These are phyloP conservation scores for Acanthacorydalis orientalis DNA, from an alignment of 2,888 invertebrate species.

Conservation along the genomic window DNA sequence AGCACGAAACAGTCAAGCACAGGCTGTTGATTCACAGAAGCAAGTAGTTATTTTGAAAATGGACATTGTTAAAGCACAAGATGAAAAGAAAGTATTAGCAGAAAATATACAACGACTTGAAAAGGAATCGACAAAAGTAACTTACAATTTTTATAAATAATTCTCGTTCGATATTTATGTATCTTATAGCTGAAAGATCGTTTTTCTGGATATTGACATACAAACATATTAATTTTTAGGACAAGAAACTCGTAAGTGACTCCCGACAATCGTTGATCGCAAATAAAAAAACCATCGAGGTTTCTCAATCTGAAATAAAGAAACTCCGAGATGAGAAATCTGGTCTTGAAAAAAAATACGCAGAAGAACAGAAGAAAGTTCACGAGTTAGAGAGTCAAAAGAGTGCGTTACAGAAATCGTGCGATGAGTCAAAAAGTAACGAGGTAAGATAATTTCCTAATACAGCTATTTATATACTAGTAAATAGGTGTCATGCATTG, in stretches of 20 bases:
- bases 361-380: slow-evolving; percentile 14
- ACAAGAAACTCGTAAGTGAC: no score
- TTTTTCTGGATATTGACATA: no score
- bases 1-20: slow-evolving; percentile 49
- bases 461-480: neutral
- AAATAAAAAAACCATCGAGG: slow-evolving; percentile 35
- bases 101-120: slow-evolving; percentile 43
- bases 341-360: slow-evolving; percentile 13
- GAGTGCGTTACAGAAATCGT: slow-evolving; percentile 17
- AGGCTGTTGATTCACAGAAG: slow-evolving; percentile 34
- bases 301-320: slow-evolving; percentile 23
- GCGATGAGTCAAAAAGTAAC: slow-evolving; percentile 19
- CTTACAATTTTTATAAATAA: slow-evolving; percentile 14
- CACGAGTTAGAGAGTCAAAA: slow-evolving; percentile 20
- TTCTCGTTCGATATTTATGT: no score
- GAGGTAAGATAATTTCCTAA: slow-evolving; percentile 16
- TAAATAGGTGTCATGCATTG: neutral
- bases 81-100: slow-evolving; percentile 36
- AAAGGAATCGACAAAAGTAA: slow-evolving; percentile 39
- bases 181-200: no score
- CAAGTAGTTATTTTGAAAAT: slow-evolving; percentile 32
- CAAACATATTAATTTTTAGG: neutral
- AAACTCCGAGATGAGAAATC: slow-evolving; percentile 17
- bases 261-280: slow-evolving; percentile 7
- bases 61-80: slow-evolving; percentile 22